Base-by-base conservation (phyloP, 2,888 invertebrate genomes). In the Laspeyria flexula region DNA sequence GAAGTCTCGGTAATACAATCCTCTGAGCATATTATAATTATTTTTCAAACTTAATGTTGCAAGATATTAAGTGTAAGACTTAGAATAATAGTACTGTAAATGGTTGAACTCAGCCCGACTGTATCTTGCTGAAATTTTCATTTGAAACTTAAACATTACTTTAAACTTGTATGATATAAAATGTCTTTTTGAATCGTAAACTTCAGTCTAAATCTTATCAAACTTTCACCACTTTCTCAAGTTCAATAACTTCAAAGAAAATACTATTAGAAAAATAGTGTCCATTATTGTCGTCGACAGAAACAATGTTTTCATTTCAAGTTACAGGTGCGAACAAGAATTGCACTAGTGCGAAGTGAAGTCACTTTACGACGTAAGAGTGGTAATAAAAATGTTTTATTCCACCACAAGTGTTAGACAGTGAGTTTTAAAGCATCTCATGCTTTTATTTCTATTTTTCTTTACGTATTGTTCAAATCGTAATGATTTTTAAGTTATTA, bases 361-460 rank as follows among this genome's bases (percentile, higher is more conserved):
- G 45, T 57, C 55, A 55, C 52, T 65, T 68, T 73, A 75, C 62
- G 69, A 71, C 41, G 58, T 43, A 46, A 37, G 38, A 55, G 65
- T 57, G 45, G 49, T 56, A 52, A 63, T 64, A 60, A 63, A n/a
- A 66, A 62, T 60, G 43, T 48, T 67, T 62, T 68, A 67, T 56
- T 50, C 51, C 12, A 65, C 53, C 48, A 51, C 12, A 49, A 41
- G 59, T 59, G 47, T 60, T n/a, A 50, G 55, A 62, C 53, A 48
- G 51, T 11, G 31, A 27, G 40, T 23, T 51, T 44, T 44, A 35
- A 50, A 13, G n/a, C n/a, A 15, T 29, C 10, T 3, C 10, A 18
- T 35, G 1, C 37, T n/a, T 12, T 23, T 38, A 13, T 10, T 15
- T 7, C 7, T 7, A 33, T 15, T 25, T 25, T 25, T 6, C 7